Percentiles rank a stretch among this genome's conserved stretches.
Evolutionary conservation across 2,113 vertebrate genomes (phyloP).

Genomic region (Ictalurus punctatus): DNA sequence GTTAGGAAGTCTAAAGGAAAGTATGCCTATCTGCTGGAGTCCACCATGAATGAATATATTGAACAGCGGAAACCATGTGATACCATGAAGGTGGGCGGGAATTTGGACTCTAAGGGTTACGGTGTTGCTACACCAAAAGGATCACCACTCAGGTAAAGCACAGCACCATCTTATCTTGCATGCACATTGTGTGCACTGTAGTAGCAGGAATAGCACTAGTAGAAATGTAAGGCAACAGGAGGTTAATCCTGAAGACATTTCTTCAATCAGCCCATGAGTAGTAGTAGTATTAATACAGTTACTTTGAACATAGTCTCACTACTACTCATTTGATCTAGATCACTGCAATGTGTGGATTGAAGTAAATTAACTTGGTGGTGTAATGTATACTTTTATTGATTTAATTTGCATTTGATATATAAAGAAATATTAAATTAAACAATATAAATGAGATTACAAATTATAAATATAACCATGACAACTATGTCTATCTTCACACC

Average conservation of each 20-base stretch:
- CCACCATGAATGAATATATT: slow-evolving; percentile 99
- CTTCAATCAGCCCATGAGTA: background rate
- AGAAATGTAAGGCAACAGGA: background rate
- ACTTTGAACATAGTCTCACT: background rate
- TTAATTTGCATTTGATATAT: background rate
- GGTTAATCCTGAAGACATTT: background rate
- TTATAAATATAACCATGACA: background rate
- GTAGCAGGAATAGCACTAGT: background rate
- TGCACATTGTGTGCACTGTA: slow-evolving; percentile 14
- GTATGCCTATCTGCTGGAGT: slow-evolving; percentile 97
- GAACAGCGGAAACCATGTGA: slow-evolving; percentile 97
- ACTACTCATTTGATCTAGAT: background rate
- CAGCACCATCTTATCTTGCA: slow-evolving; percentile 50
- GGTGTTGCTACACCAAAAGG: slow-evolving; percentile 98
- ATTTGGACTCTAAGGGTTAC: slow-evolving; percentile 99
- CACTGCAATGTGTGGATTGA: background rate
- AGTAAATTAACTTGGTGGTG: background rate
- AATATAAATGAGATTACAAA: background rate
- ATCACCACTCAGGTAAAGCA: slow-evolving; percentile 91
- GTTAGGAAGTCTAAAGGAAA: slow-evolving; percentile 98
- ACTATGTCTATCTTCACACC: background rate
- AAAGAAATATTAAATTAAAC: background rate
- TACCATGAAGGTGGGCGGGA: slow-evolving; percentile 99
- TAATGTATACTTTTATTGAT: background rate
- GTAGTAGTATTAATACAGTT: background rate